phyloP scores from a whole-genome alignment of 2,888 invertebrate species.

The Patella pellucida region DNA sequence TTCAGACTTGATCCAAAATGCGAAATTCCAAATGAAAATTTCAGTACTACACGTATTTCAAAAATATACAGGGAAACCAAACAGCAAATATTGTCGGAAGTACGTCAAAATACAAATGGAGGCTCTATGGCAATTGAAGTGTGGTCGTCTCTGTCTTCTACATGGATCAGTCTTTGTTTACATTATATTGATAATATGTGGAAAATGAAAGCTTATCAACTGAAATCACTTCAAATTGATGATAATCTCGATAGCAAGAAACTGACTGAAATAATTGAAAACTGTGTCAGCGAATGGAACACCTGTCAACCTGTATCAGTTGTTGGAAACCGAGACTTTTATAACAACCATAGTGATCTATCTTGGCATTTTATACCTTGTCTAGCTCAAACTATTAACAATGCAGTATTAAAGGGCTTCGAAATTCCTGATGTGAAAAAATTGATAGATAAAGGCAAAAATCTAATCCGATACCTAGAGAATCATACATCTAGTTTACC shows the following conservation, averaged over 20 bases:
- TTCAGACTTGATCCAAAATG: neutral
- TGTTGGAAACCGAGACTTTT: neutral
- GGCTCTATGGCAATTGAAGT: neutral
- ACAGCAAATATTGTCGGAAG: neutral
- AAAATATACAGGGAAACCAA: neutral
- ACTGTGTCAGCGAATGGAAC: neutral
- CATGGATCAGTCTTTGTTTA: neutral
- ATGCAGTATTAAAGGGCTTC: neutral
- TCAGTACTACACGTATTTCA: neutral
- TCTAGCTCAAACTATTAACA: conserved; percentile 1
- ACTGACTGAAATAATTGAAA: neutral
- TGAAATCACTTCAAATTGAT: neutral
- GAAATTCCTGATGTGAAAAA: neutral
- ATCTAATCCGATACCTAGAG: neutral
- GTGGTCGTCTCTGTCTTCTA: neutral
- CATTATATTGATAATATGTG: neutral
- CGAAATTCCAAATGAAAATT: neutral
- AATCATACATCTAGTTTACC: neutral
- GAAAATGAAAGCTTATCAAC: neutral
- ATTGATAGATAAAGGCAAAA: neutral
- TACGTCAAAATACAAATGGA: neutral
- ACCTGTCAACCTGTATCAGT: neutral
- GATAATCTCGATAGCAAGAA: neutral
- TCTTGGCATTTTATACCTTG: neutral
- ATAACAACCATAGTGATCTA: neutral